Base-by-base conservation (phyloP, 1,140 invertebrate species). In the Polypedilum vanderplanki region DNA sequence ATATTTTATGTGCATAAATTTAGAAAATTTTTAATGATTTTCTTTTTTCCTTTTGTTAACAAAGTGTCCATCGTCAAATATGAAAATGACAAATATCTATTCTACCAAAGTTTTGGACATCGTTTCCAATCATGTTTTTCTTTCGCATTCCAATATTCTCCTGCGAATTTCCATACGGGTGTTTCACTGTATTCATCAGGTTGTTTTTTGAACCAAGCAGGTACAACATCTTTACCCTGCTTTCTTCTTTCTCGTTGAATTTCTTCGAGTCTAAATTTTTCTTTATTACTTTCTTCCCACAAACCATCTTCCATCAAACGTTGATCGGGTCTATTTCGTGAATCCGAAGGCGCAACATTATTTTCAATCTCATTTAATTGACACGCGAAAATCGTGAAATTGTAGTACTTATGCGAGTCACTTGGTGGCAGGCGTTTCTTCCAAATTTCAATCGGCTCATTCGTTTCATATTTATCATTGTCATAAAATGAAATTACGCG, bases 291-390 rank as follows among this genome's bases (percentile, higher is more conserved):
- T 79, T 96, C 94, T 79, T 98, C 95, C 95, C 96, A 98, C 18
- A 87, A 81, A 9, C 94, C 95, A 77, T 96, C 88, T 83, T 99
- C 97, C 96, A 99, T 98, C 74, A 97, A 87, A 73, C 95, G 87
- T 84, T 98, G 95, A 87, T 98, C 96, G 46, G 96, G 96, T 76
- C 96, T 87, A 40, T 88, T 82, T 22, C 97, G 88, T 24, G 91
- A 92, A 87, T 99, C 97, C 0, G 96, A 98, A n/a, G 96, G 95
- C 40, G 95, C 94, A 22, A 98, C 88, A 57, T 88, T 90, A 5
- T 91, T 88, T 85, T 98, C 96, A 1, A 87, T 86, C 84, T 98
- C 96, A 83, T 99, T 99, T 75, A 99, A 83, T 84, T 98, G 94
- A 80, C 94, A 91, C 8, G 97, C 94, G 78, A 98, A 86, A 81